These are phyloP conservation scores for Ptiloglossa arizonensis DNA, from an alignment of 1,140 invertebrate species.

Conservation along the genomic window DNA sequence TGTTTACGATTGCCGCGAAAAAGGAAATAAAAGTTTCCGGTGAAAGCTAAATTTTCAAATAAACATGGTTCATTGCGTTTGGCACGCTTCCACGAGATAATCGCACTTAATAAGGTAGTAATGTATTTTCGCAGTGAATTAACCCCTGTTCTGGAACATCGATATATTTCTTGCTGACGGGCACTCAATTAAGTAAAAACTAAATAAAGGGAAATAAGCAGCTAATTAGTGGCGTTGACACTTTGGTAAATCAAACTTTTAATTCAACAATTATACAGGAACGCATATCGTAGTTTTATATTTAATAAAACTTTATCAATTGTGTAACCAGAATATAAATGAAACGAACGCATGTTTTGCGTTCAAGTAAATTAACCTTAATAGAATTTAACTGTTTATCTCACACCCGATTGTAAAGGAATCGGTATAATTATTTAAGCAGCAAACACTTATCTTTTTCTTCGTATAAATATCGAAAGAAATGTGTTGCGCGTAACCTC, in stretches of 20 bases:
- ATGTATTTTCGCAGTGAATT: constrained; percentile 6
- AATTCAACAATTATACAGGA: too few species aligned
- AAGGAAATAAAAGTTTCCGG: background rate
- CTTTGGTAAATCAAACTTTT: background rate
- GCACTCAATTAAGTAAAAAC: background rate
- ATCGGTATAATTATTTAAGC: too few species aligned
- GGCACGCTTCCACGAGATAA: constrained; percentile 14
- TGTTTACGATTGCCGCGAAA: too few species aligned
- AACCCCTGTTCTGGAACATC: background rate
- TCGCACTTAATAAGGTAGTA: constrained; percentile 12
- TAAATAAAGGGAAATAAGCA: background rate
- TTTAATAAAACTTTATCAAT: background rate
- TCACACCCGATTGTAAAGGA: too few species aligned
- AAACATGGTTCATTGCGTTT: constrained; percentile 20
- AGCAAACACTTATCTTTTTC: too few species aligned
- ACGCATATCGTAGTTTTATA: too few species aligned
- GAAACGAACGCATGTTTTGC: too few species aligned
- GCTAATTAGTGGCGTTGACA: background rate
- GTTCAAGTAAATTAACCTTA: too few species aligned
- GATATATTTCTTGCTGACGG: background rate
- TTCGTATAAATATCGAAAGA: too few species aligned
- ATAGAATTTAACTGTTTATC: too few species aligned
- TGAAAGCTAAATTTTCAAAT: background rate
- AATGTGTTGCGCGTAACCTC: too few species aligned
- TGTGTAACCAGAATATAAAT: background rate